Conservation (phyloP, 2,888 invertebrate genomes). For the Clostera curtula region DNA sequence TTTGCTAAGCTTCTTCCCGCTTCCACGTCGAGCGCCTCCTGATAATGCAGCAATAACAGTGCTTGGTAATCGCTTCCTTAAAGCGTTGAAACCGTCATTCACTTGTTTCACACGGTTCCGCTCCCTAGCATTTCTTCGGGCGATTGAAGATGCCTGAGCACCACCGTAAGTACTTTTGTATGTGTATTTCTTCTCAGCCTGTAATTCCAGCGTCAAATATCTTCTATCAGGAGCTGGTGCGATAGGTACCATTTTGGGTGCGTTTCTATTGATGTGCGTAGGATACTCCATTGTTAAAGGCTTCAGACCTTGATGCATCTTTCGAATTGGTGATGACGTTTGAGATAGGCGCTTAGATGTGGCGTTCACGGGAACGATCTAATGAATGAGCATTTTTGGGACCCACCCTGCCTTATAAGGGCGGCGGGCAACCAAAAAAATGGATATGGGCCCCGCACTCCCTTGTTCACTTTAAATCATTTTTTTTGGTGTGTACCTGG, state of each 20-base stretch:
- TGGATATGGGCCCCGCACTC: constrained; percentile 54
- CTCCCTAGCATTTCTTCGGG: constrained; percentile 94
- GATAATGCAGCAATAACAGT: constrained; percentile 81
- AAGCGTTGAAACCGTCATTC: constrained; percentile 91
- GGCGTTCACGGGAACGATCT: constrained; percentile 36
- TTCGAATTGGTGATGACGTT: too few relatives aligned
- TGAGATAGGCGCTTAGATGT: too few relatives aligned
- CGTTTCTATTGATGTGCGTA: constrained; percentile 26
- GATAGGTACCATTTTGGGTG: constrained; percentile 59
- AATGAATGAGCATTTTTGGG: constrained; percentile 52
- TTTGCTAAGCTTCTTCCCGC: constrained; percentile 90
- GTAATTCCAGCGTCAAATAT: constrained; percentile 35
- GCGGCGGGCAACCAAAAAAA: constrained; percentile 55
- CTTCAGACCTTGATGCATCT: constrained; percentile 43
- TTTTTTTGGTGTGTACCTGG: constrained; percentile 61
- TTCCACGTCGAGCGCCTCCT: constrained; percentile 80
- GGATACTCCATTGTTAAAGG: constrained; percentile 28
- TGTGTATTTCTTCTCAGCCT: constrained; percentile 74
- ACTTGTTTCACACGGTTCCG: constrained; percentile 96
- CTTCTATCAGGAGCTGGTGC: constrained; percentile 70
- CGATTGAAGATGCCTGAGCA: constrained; percentile 88
- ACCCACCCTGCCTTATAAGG: constrained; percentile 50
- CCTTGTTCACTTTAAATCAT: constrained; percentile 40
- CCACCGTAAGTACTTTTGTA: constrained; percentile 74
- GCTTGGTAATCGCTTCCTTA: constrained; percentile 89